phyloP scores from a whole-genome alignment of 2,888 invertebrate species.

The Mystacides longicornis region DNA sequence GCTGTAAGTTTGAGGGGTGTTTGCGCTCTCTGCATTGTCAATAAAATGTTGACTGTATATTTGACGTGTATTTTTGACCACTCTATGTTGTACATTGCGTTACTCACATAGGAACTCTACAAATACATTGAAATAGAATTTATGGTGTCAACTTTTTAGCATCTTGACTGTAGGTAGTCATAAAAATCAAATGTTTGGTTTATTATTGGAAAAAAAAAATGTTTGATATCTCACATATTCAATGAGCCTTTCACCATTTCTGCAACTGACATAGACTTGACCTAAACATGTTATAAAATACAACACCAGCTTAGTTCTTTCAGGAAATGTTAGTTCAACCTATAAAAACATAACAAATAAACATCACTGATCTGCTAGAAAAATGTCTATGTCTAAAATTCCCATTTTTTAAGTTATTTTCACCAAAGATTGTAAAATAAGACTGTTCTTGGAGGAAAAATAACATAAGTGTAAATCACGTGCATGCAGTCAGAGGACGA shows the following conservation, averaged over 20 bases:
- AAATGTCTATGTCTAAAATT: too few relatives aligned
- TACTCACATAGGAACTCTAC: neutral
- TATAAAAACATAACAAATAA: neutral
- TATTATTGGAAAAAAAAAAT: neutral
- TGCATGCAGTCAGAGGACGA: too few relatives aligned
- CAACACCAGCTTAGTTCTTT: neutral
- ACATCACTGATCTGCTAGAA: too few relatives aligned
- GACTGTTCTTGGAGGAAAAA: too few relatives aligned
- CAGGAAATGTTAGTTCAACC: constrained; percentile 2
- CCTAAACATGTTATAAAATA: neutral
- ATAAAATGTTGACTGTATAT: neutral
- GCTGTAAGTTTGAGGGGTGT: constrained; percentile 1
- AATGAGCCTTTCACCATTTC: neutral
- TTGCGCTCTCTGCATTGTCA: constrained; percentile 1
- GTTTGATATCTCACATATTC: neutral
- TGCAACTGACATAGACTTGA: constrained; percentile 3
- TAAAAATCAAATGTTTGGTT: too few relatives aligned
- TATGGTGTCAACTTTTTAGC: too few relatives aligned
- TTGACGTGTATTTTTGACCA: neutral
- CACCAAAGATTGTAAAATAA: too few relatives aligned
- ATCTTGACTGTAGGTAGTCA: too few relatives aligned
- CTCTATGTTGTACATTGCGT: neutral
- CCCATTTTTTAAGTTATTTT: too few relatives aligned
- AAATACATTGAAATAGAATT: neutral
- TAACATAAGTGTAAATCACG: too few relatives aligned